Conservation (phyloP, 1,140 invertebrate genomes). For the Oncopodura yosiiana region DNA sequence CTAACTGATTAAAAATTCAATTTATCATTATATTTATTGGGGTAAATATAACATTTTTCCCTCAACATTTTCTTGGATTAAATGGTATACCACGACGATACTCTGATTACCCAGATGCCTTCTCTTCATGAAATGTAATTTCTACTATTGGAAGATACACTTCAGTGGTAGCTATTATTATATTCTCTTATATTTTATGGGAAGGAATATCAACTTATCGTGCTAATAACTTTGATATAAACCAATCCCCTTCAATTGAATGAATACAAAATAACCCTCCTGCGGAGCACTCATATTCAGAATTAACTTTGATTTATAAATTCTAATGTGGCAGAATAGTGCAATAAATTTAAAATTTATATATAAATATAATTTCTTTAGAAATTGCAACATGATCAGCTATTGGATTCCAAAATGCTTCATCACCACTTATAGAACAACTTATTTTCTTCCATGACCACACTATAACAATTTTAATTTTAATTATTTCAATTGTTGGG, state of each 20-base stretch:
- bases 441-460: conserved; percentile 52
- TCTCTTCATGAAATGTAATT: conserved; percentile 52
- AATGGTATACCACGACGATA: conserved; percentile 61
- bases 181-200: conserved; percentile 49
- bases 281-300: conserved; percentile 46
- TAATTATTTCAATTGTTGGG: conserved; percentile 39
- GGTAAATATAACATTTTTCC: conserved; percentile 58
- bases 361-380: conserved; percentile 47
- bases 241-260: conserved; percentile 47
- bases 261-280: conserved; percentile 48
- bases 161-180: conserved; percentile 45
- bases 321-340: conserved; percentile 49
- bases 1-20: conserved; percentile 37
- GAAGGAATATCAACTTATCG: conserved; percentile 41
- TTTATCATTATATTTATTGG: conserved; percentile 50
- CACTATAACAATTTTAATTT: conserved; percentile 46
- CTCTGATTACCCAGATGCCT: conserved; percentile 59
- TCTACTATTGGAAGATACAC: conserved; percentile 53
- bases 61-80: conserved; percentile 63
- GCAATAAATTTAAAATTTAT: conserved; percentile 50
- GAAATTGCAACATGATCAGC: conserved; percentile 45
- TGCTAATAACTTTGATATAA: conserved; percentile 41
- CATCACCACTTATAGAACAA: conserved; percentile 50
- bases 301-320: conserved; percentile 47
- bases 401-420: conserved; percentile 47